phyloP scores from a whole-genome alignment of 2,113 vertebrate genomes.

The Aix galericulata region DNA sequence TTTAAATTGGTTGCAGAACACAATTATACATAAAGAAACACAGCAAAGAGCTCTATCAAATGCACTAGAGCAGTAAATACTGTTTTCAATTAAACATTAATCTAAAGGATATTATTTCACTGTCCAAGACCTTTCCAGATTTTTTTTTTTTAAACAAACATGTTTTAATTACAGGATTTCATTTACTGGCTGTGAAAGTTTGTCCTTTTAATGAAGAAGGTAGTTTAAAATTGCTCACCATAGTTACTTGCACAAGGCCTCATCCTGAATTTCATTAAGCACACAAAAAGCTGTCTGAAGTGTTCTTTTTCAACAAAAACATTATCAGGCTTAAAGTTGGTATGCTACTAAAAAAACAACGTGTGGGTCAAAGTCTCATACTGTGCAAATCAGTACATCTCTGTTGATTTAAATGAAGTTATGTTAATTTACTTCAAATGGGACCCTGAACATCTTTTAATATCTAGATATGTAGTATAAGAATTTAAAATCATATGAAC shows the following conservation, averaged over 20 bases:
- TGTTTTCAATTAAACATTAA: slow-evolving; percentile 69
- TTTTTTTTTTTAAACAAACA: slow-evolving; percentile 36
- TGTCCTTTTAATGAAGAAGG: slow-evolving; percentile 57
- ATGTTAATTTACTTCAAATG: neutral
- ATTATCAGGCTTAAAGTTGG: neutral
- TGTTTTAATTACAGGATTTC: slow-evolving; percentile 48
- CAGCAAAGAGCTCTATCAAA: slow-evolving; percentile 38
- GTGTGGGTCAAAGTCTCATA: neutral
- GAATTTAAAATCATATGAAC: neutral
- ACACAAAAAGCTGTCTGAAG: slow-evolving; percentile 8
- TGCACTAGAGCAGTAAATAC: slow-evolving; percentile 61
- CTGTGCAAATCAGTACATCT: neutral
- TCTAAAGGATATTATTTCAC: slow-evolving; percentile 61
- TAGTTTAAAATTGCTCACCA: slow-evolving; percentile 32
- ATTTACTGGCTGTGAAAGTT: slow-evolving; percentile 42
- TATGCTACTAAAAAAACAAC: neutral
- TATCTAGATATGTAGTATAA: neutral
- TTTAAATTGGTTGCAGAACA: slow-evolving; percentile 70
- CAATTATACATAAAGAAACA: slow-evolving; percentile 59
- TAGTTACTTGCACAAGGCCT: slow-evolving; percentile 27
- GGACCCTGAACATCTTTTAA: neutral
- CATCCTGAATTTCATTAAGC: slow-evolving; percentile 57
- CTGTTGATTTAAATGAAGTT: neutral
- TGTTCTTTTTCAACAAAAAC: slow-evolving; percentile 5
- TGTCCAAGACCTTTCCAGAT: slow-evolving; percentile 43